Base-by-base conservation (phyloP, 2,888 invertebrate genomes). In the Tupiocoris notatus region DNA sequence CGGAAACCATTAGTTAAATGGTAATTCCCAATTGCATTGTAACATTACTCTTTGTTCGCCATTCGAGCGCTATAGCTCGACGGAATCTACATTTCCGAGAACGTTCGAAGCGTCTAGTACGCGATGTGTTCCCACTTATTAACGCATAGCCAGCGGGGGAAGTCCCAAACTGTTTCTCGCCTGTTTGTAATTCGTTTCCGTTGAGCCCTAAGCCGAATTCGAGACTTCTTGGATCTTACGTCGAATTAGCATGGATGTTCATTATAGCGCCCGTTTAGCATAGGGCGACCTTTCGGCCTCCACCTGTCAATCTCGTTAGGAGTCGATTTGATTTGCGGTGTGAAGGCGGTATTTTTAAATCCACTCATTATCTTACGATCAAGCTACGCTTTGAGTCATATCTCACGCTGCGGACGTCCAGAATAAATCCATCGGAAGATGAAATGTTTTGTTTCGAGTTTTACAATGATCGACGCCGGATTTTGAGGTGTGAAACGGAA, bases 251-350 rank as follows among this genome's bases (percentile, higher is more conserved):
- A 67, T 67, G 57, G 21, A 20, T 54, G 67, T 57, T 67, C 67
- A 67, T 67, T 67, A 67, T 57, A 22, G 18, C 18, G 54, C 1
- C 39, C 56, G 67, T 67, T 67, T 67, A 67, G 54, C 67, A 67
- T 67, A 67, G n/a, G 39, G 6, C 39, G 67, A 67, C 67, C 67
- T 67, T 57, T 67, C 12, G 54, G 54, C 67, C 39, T 39, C 57
- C 20, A 16, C 67, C 67, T 67, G 67, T 67, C 67, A 67, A 67
- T 67, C 67, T 67, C 21, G 67, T 67, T 67, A 67, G 39, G 39
- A 18, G 39, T 39, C 39, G 39, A 12, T 67, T 67, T 67, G 67
- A 67, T 67, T 67, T 67, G 67, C 67, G 39, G 67, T 67, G 67
- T 54, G 67, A 67, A 67, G 65, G 39, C 39, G 39, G 39, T 39